Evolutionary conservation across 2,113 vertebrate species (phyloP).

Genomic region (Lipophrys pholis): DNA sequence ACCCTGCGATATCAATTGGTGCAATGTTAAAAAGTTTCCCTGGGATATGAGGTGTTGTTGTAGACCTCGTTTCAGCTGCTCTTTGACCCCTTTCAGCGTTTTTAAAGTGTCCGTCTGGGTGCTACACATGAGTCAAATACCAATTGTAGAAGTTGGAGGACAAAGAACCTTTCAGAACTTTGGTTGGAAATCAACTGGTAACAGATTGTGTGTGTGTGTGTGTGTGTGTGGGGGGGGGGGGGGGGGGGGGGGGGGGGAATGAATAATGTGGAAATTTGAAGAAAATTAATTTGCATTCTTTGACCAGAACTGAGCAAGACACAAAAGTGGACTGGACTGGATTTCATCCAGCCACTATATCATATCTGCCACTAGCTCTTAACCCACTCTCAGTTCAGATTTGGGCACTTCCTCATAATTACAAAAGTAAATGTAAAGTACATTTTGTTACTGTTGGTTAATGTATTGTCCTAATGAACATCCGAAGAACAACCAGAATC

Average conservation of each 20-base stretch:
- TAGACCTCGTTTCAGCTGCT: not conserved
- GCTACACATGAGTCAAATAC: not conserved
- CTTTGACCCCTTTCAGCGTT: constrained; percentile 24
- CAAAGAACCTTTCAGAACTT: not conserved
- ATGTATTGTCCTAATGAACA: constrained; percentile 65
- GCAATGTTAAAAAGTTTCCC: constrained; percentile 37
- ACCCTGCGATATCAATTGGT: constrained; percentile 28
- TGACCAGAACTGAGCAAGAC: constrained; percentile 43
- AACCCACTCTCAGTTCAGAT: constrained; percentile 27
- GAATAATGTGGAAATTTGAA: too few species aligned
- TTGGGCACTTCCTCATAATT: constrained; percentile 59
- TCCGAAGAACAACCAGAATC: constrained; percentile 35
- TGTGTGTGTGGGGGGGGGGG: too few species aligned
- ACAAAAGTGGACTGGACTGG: constrained; percentile 63
- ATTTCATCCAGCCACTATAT: constrained; percentile 16
- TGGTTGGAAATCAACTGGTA: not conserved
- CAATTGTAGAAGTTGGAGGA: not conserved
- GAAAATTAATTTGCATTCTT: constrained; percentile 33
- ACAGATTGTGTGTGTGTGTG: not conserved
- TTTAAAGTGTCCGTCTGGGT: not conserved
- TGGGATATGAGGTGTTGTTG: not conserved
- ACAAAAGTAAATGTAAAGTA: constrained; percentile 60
- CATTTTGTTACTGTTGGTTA: constrained; percentile 50
- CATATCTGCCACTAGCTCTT: constrained; percentile 39
- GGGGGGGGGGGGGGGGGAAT: too few species aligned